Conservation (phyloP, 2,888 invertebrate species). For the Ochropacha duplaris region DNA sequence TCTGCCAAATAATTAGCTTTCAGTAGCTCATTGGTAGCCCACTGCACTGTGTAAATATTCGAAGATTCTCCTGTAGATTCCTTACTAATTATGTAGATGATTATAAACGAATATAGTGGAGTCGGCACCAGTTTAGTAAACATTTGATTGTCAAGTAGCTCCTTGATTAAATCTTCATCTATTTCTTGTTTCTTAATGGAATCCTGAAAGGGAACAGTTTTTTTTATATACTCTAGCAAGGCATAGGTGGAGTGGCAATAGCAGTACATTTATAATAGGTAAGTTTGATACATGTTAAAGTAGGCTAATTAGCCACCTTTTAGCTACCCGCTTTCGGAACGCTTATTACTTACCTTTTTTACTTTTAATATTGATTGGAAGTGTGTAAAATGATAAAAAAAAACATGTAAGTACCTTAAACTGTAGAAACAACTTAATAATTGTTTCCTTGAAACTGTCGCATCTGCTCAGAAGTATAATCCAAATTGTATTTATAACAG, state of each 20-base stretch:
- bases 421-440: constrained; percentile 38
- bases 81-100: constrained; percentile 53
- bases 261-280: no score
- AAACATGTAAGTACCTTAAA: constrained; percentile 45
- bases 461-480: constrained; percentile 58
- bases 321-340: no score
- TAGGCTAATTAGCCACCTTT: no score
- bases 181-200: constrained; percentile 45
- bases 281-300: no score
- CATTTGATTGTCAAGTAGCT: constrained; percentile 62
- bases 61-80: constrained; percentile 32
- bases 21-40: constrained; percentile 58
- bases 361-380: no score
- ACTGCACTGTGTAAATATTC: constrained; percentile 45
- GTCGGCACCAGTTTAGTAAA: constrained; percentile 63
- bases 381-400: no score
- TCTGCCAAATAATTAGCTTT: constrained; percentile 60
- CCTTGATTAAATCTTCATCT: constrained; percentile 63
- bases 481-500: constrained; percentile 58
- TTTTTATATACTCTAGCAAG: not conserved
- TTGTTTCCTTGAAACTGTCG: constrained; percentile 39
- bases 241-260: no score
- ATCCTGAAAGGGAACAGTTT: constrained; percentile 45
- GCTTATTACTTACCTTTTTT: no score
- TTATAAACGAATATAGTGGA: constrained; percentile 53